These are phyloP conservation scores for Xylota sylvarum DNA, from an alignment of 2,888 invertebrate genomes.

Conservation along the genomic window DNA sequence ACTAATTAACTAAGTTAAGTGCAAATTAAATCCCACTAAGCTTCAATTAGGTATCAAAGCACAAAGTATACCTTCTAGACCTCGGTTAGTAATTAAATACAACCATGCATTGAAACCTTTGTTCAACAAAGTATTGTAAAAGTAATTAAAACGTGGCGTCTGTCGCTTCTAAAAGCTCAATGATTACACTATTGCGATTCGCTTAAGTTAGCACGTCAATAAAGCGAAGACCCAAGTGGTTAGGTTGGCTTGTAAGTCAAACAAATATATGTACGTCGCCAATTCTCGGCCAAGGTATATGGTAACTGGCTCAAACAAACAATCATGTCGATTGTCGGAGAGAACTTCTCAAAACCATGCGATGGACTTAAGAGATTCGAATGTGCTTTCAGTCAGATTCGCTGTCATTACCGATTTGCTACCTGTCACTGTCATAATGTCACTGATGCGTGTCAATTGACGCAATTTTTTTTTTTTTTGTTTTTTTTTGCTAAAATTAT, in stretches of 20 bases:
- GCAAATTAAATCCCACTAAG: conserved; percentile 18
- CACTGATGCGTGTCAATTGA: conserved; percentile 19
- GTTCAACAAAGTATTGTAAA: conserved; percentile 6
- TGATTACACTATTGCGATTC: conserved; percentile 23
- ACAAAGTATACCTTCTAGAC: background rate
- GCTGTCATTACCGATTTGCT: background rate
- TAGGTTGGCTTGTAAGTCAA: background rate
- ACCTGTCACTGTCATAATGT: background rate
- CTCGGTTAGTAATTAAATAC: background rate
- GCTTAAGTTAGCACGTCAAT: conserved; percentile 60
- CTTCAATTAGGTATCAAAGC: background rate
- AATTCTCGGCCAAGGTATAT: conserved; percentile 44
- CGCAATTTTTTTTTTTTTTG: background rate
- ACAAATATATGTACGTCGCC: conserved; percentile 8
- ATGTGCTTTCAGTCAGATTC: background rate
- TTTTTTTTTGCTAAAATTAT: background rate
- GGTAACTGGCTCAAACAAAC: conserved; percentile 32
- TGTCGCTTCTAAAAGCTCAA: background rate
- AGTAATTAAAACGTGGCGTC: conserved; percentile 34
- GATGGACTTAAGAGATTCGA: conserved; percentile 1
- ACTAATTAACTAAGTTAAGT: conserved; percentile 8
- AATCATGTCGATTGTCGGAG: conserved; percentile 6
- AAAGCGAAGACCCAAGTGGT: conserved; percentile 13
- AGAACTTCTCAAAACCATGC: background rate
- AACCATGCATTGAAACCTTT: background rate